Conservation (phyloP, 2,797 vertebrate genomes). For the Anisognathus igniventris region DNA sequence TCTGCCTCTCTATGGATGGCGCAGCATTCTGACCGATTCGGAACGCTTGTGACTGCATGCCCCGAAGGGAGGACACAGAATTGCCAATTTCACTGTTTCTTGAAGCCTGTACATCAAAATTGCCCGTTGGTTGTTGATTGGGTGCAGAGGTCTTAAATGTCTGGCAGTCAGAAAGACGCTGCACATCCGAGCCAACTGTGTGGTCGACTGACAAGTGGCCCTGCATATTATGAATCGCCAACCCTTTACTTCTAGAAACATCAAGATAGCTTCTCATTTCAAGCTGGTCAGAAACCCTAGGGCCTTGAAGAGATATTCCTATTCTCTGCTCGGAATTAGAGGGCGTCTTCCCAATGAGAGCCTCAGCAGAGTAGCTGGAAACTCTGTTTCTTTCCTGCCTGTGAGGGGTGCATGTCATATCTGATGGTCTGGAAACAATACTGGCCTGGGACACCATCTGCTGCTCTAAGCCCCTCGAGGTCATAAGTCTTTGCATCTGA, state of each 20-base stretch:
- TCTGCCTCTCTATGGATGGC: conserved; percentile 83
- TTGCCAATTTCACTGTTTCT: conserved; percentile 87
- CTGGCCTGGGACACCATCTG: conserved; percentile 91
- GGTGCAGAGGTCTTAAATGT: conserved; percentile 86
- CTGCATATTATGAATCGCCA: conserved; percentile 87
- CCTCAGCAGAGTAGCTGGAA: conserved; percentile 98
- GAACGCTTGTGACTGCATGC: conserved; percentile 88
- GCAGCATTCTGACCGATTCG: conserved; percentile 82
- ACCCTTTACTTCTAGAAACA: conserved; percentile 86
- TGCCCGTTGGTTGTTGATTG: conserved; percentile 78
- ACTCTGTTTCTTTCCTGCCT: conserved; percentile 94
- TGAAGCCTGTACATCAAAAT: conserved; percentile 89
- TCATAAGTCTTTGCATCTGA: conserved; percentile 93
- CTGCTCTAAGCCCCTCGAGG: conserved; percentile 88
- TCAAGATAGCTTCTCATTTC: conserved; percentile 93
- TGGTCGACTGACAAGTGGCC: conserved; percentile 84
- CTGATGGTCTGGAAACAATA: conserved; percentile 85
- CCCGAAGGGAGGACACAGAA: conserved; percentile 82
- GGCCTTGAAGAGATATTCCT: conserved; percentile 85
- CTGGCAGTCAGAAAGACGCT: conserved; percentile 88
- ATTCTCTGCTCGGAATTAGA: conserved; percentile 89
- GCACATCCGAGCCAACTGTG: conserved; percentile 80
- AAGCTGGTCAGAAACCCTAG: conserved; percentile 86
- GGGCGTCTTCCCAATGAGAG: conserved; percentile 91
- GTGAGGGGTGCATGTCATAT: conserved; percentile 87